Conservation (phyloP, 2,888 invertebrate genomes). For the Tenodera sinensis region DNA sequence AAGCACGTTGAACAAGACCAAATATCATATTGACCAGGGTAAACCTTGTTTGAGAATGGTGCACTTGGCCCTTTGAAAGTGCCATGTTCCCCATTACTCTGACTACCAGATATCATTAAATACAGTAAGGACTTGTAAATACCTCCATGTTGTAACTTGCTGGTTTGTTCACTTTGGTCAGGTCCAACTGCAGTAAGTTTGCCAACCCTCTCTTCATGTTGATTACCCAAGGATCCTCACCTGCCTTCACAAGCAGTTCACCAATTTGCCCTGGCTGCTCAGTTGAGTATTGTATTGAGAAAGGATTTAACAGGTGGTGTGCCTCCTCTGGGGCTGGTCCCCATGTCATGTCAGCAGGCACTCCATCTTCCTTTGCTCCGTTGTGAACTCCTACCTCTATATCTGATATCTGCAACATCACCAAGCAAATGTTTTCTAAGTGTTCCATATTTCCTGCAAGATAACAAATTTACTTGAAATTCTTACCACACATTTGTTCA, state of each 20-base stretch:
- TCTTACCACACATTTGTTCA: too few relatives aligned
- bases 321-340: constrained; percentile 17
- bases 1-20: too few relatives aligned
- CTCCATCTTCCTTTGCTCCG: neutral
- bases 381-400: constrained; percentile 18
- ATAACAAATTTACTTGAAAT: too few relatives aligned
- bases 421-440: neutral
- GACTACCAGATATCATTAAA: too few relatives aligned
- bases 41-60: too few relatives aligned
- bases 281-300: constrained; percentile 14
- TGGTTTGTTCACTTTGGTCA: constrained; percentile 34
- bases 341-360: neutral
- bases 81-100: too few relatives aligned
- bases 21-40: too few relatives aligned
- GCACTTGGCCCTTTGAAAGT: too few relatives aligned
- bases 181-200: constrained; percentile 59
- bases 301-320: constrained; percentile 21
- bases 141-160: constrained; percentile 35
- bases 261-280: constrained; percentile 1
- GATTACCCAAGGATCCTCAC: constrained; percentile 60
- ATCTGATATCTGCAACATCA: constrained; percentile 21
- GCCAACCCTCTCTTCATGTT: constrained; percentile 66
- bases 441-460: too few relatives aligned
- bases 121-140: too few relatives aligned
- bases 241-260: constrained; percentile 33